Base-by-base conservation (phyloP, 2,888 invertebrate species). In the Homarus gammarus region DNA sequence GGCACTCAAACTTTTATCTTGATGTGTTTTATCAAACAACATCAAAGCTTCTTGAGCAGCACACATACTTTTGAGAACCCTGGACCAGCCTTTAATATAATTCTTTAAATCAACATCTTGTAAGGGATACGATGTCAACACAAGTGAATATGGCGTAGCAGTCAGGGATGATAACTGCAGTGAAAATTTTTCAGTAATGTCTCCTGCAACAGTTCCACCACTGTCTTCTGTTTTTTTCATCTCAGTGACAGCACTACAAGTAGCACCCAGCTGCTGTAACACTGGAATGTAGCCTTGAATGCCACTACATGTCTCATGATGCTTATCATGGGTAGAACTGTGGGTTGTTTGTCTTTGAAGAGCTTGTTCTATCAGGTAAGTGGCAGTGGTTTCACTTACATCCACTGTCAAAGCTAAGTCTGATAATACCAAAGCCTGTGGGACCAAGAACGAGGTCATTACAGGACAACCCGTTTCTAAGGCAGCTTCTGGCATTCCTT, bases 341-440 rank as follows among this genome's bases (percentile, higher is more conserved):
- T 84, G 70, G 12, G 51, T 27, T 22, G 36, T 56, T 12, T 79
- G 73, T 31, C 81, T 79, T 61, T 89, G 89, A 31, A 89, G 85
- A 36, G 81, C 85, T 31, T 85, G 84, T 40, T 89, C 89, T 33
- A 85, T 56, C 31, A 89, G 72, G 27, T 84, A 79, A 6, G 81
- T 79, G 22, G 89, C 84, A 15, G 89, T 84, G 81, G 79, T 84
- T 36, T 89, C 79, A 31, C 77, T 81, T 27, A 89, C 72, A 68
- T 89, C 85, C 33, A 72, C 73, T 12, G 89, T 89, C 36, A 89
- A 64, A 31, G 89, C 84, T 38, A 89, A 15, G 38, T 89, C 89
- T 44, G 84, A 38, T 49, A 85, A 70, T 12, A 89, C 89, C 56
- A 89, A 44, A 6, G 85, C 84, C 79, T 85, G 79, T 31, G 89